These are phyloP conservation scores for Jordanella pulchra DNA, from an alignment of 2,797 vertebrate species.

Conservation along the genomic window DNA sequence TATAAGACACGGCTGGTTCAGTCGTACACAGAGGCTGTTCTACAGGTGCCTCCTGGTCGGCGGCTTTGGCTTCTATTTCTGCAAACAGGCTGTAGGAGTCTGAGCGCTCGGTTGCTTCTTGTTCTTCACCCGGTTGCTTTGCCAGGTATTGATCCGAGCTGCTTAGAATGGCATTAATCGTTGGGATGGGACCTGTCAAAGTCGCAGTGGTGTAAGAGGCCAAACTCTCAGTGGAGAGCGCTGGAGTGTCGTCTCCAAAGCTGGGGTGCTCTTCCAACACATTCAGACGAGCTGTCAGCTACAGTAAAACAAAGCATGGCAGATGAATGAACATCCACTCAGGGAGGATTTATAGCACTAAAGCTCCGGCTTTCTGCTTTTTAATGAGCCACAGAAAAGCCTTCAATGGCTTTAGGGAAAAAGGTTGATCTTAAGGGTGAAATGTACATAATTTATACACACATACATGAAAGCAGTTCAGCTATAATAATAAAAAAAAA, in stretches of 20 bases:
- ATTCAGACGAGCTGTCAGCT: conserved; percentile 78
- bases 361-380: conserved; percentile 44
- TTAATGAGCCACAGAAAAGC: conserved; percentile 69
- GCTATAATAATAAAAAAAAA: conserved; percentile 44
- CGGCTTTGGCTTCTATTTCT: conserved; percentile 36
- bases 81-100: conserved; percentile 44
- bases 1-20: conserved; percentile 41
- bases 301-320: conserved; percentile 59
- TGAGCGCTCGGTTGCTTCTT: conserved; percentile 40
- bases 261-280: conserved; percentile 65
- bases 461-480: conserved; percentile 46
- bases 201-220: conserved; percentile 50
- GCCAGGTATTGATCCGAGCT: conserved; percentile 58
- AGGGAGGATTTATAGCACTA: conserved; percentile 53
- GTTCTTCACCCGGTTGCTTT: conserved; percentile 27
- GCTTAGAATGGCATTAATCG: conserved; percentile 62
- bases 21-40: conserved; percentile 44
- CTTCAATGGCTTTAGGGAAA: conserved; percentile 56
- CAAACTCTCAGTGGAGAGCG: conserved; percentile 60
- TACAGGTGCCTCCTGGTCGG: conserved; percentile 37
- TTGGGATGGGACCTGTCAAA: conserved; percentile 52
- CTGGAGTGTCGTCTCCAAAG: conserved; percentile 59
- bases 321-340: conserved; percentile 49
- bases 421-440: conserved; percentile 44
- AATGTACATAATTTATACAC: conserved; percentile 38